A percentile compares a stretch with the other conserved stretches of the same genome.
phyloP scores from a whole-genome alignment of 2,888 invertebrate species.

The Drosophila paranaensis region DNA sequence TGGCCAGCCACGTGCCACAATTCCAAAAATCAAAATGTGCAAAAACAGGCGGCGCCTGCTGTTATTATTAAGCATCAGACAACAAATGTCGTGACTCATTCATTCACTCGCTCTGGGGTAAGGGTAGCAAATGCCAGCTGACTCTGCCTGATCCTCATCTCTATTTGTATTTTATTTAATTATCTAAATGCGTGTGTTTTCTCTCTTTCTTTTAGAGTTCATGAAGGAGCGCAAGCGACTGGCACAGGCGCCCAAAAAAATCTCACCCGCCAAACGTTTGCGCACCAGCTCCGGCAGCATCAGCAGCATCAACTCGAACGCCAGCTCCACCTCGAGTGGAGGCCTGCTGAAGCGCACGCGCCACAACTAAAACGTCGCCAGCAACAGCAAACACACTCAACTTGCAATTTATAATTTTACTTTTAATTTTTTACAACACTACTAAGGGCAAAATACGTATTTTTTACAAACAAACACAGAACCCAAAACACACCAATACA shows the following conservation, averaged over 20 bases:
- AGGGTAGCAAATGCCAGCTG: constrained; percentile 61
- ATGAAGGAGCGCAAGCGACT: constrained; percentile 85
- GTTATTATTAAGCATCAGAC: constrained; percentile 31
- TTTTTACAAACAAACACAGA: constrained; percentile 25
- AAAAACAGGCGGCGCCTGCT: constrained; percentile 79
- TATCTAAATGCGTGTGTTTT: constrained; percentile 27
- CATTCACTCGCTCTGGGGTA: constrained; percentile 8
- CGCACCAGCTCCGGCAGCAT: constrained; percentile 73
- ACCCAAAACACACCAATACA: background rate
- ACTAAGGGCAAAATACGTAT: constrained; percentile 29
- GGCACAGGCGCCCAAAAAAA: constrained; percentile 83
- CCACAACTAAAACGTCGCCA: constrained; percentile 37
- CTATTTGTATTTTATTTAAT: constrained; percentile 32
- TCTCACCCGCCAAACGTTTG: constrained; percentile 83
- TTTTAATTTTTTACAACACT: constrained; percentile 57
- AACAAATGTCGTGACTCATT: constrained; percentile 48
- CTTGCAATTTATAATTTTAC: constrained; percentile 70
- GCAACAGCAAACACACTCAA: constrained; percentile 17
- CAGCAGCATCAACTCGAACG: constrained; percentile 42
- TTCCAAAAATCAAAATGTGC: constrained; percentile 70
- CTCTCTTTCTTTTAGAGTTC: constrained; percentile 74
- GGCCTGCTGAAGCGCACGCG: constrained; percentile 70
- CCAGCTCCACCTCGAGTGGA: constrained; percentile 38
- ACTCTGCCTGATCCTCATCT: constrained; percentile 53
- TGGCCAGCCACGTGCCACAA: constrained; percentile 73